A percentile compares a stretch with the other conserved stretches of the same genome.
Conservation (phyloP, 2,888 invertebrate genomes). For the Crossocerus cetratus region DNA sequence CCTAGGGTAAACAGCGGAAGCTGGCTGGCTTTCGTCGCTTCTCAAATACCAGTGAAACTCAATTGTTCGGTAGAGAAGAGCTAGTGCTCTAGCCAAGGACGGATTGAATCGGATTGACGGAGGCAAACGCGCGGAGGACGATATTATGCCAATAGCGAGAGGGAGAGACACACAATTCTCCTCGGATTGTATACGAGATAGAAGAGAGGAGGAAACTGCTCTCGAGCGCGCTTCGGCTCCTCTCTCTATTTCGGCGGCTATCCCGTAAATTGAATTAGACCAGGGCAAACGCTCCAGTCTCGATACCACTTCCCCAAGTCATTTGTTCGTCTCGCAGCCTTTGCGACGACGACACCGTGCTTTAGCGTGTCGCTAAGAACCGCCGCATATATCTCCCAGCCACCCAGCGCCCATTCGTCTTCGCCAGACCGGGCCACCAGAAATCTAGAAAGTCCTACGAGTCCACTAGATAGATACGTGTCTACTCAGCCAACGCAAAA, state of each 20-base stretch:
- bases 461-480: background rate
- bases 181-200: background rate
- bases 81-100: background rate
- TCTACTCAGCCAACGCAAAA: background rate
- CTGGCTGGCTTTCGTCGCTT: too few species aligned
- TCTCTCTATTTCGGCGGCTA: slow-evolving; percentile 12
- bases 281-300: slow-evolving; percentile 3
- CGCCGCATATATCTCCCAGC: slow-evolving; percentile 11
- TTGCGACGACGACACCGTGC: slow-evolving; percentile 4
- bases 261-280: slow-evolving; percentile 38
- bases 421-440: background rate
- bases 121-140: slow-evolving; percentile 1
- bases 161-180: background rate
- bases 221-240: background rate
- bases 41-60: background rate
- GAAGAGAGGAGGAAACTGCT: background rate
- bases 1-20: too few species aligned
- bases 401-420: background rate
- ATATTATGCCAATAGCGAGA: slow-evolving; percentile 1
- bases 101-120: background rate
- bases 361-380: background rate
- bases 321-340: background rate
- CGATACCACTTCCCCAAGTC: slow-evolving; percentile 19
- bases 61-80: background rate
- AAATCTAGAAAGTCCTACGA: background rate